Conservation (phyloP, 2,113 vertebrate genomes). For the Trematomus loennbergii region DNA sequence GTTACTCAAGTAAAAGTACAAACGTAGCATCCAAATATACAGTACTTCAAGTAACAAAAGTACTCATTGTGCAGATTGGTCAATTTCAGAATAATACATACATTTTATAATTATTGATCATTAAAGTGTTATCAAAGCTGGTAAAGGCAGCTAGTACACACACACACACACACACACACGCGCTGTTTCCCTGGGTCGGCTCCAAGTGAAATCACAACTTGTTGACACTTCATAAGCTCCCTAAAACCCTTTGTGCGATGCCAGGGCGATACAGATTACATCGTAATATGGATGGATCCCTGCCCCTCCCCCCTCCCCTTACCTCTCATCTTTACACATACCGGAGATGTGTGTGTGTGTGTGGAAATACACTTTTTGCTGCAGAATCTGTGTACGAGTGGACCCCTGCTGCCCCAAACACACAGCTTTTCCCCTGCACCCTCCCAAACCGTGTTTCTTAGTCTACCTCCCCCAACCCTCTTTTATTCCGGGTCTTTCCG, state of each 20-base stretch:
- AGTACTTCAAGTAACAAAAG: no score
- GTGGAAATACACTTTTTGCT: not conserved
- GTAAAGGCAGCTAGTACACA: no score
- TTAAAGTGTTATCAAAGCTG: no score
- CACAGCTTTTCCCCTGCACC: conserved; percentile 36
- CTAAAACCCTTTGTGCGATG: conserved; percentile 43
- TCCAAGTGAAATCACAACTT: conserved; percentile 69
- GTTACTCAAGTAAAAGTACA: not conserved
- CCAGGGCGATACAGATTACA: conserved; percentile 55
- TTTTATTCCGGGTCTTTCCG: conserved; percentile 71
- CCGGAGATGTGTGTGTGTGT: conserved; percentile 15
- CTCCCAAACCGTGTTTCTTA: conserved; percentile 32
- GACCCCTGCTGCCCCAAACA: conserved; percentile 26
- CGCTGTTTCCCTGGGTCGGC: conserved; percentile 42
- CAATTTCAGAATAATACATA: no score
- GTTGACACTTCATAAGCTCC: conserved; percentile 79
- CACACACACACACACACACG: not conserved
- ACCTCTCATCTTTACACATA: conserved; percentile 38
- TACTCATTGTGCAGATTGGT: no score
- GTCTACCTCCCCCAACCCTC: not conserved
- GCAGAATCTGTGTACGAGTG: conserved; percentile 67
- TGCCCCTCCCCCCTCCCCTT: conserved; percentile 7
- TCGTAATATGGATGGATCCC: conserved; percentile 68
- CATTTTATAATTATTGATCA: no score
- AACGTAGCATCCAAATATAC: no score